Percentiles rank a stretch among this genome's conserved stretches.
Evolutionary conservation across 2,888 invertebrate species (phyloP).

Genomic region (Ennomos quercinarius): DNA sequence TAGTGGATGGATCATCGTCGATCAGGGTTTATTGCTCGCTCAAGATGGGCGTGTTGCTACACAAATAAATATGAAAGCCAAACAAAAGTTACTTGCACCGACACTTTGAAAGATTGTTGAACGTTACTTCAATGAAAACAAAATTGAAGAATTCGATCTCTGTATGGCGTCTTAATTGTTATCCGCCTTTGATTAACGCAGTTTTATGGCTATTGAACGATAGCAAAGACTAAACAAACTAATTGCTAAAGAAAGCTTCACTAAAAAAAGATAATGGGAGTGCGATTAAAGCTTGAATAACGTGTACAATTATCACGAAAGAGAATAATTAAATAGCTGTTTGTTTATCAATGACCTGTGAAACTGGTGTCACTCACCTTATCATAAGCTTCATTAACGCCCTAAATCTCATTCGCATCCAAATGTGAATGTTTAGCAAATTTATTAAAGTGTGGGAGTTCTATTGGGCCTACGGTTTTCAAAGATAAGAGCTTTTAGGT

Average conservation of each 20-base stretch:
- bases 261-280: not conserved
- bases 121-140: slow-evolving; percentile 23
- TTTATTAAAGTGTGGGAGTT: slow-evolving; percentile 35
- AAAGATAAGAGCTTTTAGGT: slow-evolving; percentile 29
- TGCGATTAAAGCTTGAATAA: slow-evolving; percentile 2
- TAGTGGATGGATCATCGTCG: slow-evolving; percentile 62
- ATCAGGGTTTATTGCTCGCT: slow-evolving; percentile 67
- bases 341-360: slow-evolving; percentile 32
- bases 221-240: slow-evolving; percentile 11
- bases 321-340: slow-evolving; percentile 9
- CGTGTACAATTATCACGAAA: slow-evolving; percentile 4
- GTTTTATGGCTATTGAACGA: slow-evolving; percentile 15
- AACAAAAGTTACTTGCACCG: slow-evolving; percentile 34
- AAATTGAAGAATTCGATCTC: slow-evolving; percentile 26
- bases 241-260: not conserved
- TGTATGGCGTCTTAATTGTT: slow-evolving; percentile 29
- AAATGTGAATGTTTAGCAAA: slow-evolving; percentile 38
- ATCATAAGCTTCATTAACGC: slow-evolving; percentile 30
- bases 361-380: slow-evolving; percentile 32
- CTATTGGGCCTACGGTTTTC: slow-evolving; percentile 19
- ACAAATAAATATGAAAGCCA: slow-evolving; percentile 38
- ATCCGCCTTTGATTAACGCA: slow-evolving; percentile 27
- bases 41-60: slow-evolving; percentile 45
- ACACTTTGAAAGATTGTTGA: slow-evolving; percentile 28
- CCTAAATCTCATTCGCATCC: slow-evolving; percentile 28